Base-by-base conservation (phyloP, 2,797 vertebrate species). In the Buphagus erythrorhynchus region DNA sequence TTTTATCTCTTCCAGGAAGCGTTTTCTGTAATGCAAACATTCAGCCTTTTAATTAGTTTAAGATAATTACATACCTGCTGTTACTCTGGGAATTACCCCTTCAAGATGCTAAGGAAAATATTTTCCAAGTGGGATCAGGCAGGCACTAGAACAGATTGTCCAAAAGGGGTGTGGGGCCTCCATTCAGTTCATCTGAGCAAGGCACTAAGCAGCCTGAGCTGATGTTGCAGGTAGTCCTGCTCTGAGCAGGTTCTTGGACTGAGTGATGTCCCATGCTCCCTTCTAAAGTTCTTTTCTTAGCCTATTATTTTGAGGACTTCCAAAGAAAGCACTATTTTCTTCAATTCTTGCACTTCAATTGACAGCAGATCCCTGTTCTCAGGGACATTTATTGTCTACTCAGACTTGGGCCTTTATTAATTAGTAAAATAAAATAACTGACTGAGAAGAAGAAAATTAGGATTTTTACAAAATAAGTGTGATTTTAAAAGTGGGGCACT, bases 261-360 rank as follows among this genome's bases (percentile, higher is more conserved):
- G 28, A 2, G 1, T 55, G 36, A 25, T 76, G 15, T 59, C 20
- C 11, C 1, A 3, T 3, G 2, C 9, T 71, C 54, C 10, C 4
- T 49, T 81, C 31, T 46, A 15, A 21, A 71, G 3, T 51, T 81
- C 40, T 76, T 52, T 43, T 38, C 13, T 13, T 6, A 66, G 5
- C 42, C 46, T 77, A 0, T 63, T 84, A 10, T 75, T 89, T 48
- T 6, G 7, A 84, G 26, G 20, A 31, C 18, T 80, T 67, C 28
- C 10, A 18, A 31, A 55, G 28, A 73, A 89, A 40, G 5, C 36
- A 33, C 8, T 81, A 4, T 33, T 63, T 81, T 83, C 13, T 81
- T 75, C 28, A 87, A 31, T 10, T 43, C 17, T 52, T 65, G 10
- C 9, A 16, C 22, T 81, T 71, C 31, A 40, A 2, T 68, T 87